phyloP scores from a whole-genome alignment of 2,888 invertebrate genomes.

The Augochlorella aurata region DNA sequence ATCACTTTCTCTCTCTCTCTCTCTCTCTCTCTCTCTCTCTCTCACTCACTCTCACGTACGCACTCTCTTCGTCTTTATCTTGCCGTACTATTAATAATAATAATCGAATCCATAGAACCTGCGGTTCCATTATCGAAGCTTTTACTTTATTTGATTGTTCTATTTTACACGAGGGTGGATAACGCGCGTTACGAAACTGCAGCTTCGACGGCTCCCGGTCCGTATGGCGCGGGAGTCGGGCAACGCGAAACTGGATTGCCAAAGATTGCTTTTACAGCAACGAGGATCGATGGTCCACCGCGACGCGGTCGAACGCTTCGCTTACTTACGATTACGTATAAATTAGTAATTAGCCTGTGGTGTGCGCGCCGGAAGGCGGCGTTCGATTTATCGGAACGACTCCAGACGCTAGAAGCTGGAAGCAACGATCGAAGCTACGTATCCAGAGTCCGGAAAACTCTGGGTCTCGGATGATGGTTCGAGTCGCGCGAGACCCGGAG shows the following conservation, averaged over 20 bases:
- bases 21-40: background rate
- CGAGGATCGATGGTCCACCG: background rate
- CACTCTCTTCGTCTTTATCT: background rate
- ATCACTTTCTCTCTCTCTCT: conserved; percentile 25
- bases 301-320: background rate
- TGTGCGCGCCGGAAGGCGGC: background rate
- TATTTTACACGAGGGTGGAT: background rate
- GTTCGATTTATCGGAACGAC: background rate
- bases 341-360: background rate
- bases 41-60: background rate
- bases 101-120: background rate
- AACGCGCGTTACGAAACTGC: background rate
- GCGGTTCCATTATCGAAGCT: background rate
- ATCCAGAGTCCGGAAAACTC: no score
- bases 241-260: background rate
- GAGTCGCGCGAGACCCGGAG: no score
- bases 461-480: no score
- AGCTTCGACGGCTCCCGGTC: background rate
- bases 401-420: background rate
- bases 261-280: background rate
- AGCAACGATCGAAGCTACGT: no score
- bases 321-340: background rate
- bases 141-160: conserved; percentile 13
- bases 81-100: background rate
- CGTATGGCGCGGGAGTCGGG: background rate